Percentiles rank a stretch among this genome's conserved stretches.
Evolutionary conservation across 2,888 invertebrate genomes (phyloP).

Genomic region (Papilio gigon): DNA sequence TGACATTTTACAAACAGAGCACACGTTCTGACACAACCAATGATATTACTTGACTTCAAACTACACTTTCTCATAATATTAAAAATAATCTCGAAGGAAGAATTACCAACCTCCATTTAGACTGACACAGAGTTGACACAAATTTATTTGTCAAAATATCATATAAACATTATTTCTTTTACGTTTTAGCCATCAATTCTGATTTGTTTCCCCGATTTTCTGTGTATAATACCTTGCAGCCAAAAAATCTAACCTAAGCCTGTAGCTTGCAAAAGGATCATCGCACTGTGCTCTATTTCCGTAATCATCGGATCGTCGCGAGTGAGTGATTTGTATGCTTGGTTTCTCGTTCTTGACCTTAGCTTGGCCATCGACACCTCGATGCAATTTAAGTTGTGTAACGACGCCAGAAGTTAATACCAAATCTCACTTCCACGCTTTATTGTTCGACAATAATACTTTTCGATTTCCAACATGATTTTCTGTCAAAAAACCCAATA

Average conservation of each 20-base stretch:
- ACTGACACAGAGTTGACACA: constrained; percentile 62
- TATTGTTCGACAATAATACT: constrained; percentile 52
- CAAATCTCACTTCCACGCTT: constrained; percentile 63
- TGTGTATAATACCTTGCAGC: constrained; percentile 47
- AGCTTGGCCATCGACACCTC: constrained; percentile 61
- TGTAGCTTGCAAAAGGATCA: constrained; percentile 33
- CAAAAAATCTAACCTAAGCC: constrained; percentile 34
- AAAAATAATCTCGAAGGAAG: constrained; percentile 39
- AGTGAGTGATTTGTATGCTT: constrained; percentile 63
- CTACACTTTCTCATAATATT: constrained; percentile 32
- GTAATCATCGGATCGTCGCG: constrained; percentile 44
- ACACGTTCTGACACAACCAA: constrained; percentile 28
- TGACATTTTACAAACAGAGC: background rate
- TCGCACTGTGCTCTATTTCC: constrained; percentile 43
- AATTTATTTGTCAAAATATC: constrained; percentile 79
- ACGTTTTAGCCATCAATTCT: constrained; percentile 64
- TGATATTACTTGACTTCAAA: constrained; percentile 21
- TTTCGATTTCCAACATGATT: constrained; percentile 41
- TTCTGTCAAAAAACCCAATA: constrained; percentile 52
- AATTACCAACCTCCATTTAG: constrained; percentile 50
- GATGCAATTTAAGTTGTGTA: constrained; percentile 75
- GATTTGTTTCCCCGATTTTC: constrained; percentile 58
- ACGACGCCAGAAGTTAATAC: constrained; percentile 77
- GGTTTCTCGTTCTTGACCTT: constrained; percentile 73
- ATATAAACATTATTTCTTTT: constrained; percentile 75